A percentile compares a stretch with the other conserved stretches of the same genome.
Conservation (phyloP, 2,797 vertebrate species). For the Balearica regulorum region DNA sequence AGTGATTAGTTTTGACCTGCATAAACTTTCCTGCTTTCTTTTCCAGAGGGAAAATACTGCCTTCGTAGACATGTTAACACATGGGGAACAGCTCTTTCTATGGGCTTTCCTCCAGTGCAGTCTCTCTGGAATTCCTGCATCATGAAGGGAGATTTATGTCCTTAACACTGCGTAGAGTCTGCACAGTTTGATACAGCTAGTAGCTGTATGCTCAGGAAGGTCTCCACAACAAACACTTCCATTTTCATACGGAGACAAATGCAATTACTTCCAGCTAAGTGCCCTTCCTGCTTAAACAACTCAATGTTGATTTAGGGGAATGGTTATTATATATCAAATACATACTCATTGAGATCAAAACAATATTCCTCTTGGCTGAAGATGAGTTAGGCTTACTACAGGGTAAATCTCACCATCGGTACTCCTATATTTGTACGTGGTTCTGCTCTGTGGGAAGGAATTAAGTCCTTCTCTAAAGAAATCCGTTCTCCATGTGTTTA, state of each 20-base stretch:
- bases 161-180: not conserved
- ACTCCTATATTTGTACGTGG: not conserved
- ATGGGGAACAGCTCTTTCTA: not conserved
- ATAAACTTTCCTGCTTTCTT: not conserved
- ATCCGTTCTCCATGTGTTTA: rapidly evolving
- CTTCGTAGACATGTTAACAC: too few relatives aligned
- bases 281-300: not conserved
- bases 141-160: not conserved
- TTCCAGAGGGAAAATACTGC: not conserved
- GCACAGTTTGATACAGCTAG: not conserved
- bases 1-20: not conserved
- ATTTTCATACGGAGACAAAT: not conserved
- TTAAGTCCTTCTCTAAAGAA: not conserved
- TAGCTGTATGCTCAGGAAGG: not conserved
- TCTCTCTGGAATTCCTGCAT: not conserved
- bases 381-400: not conserved
- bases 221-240: not conserved
- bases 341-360: not conserved
- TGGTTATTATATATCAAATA: not conserved
- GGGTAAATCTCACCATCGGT: not conserved
- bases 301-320: not conserved
- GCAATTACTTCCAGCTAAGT: not conserved
- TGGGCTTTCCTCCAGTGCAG: not conserved
- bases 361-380: not conserved
- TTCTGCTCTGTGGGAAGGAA: not conserved